Evolutionary conservation across 2,888 invertebrate genomes (phyloP).

Genomic region (Drosophila birchii): DNA sequence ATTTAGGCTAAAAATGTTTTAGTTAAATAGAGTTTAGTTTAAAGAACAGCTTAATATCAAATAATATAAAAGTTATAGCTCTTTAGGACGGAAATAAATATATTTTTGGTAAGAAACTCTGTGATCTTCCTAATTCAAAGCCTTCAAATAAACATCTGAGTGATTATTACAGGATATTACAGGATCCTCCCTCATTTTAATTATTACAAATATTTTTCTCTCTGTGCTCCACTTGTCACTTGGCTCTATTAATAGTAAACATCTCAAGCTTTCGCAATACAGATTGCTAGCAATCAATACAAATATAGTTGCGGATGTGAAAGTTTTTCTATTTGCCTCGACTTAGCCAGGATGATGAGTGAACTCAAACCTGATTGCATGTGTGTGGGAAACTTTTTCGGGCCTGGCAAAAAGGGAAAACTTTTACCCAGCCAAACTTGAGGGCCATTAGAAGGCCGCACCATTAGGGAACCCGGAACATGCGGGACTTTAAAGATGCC

Average conservation of each 20-base stretch:
- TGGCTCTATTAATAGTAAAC: slow-evolving; percentile 59
- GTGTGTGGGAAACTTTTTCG: slow-evolving; percentile 30
- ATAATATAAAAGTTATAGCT: not conserved
- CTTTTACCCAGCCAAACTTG: not conserved
- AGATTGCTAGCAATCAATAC: slow-evolving; percentile 41
- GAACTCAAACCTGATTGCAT: slow-evolving; percentile 38
- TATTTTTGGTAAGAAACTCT: not conserved
- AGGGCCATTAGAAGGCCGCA: not conserved
- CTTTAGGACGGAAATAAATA: not conserved
- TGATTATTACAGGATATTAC: not conserved
- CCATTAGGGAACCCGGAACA: slow-evolving; percentile 16
- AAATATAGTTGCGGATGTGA: slow-evolving; percentile 20
- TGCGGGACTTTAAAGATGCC: slow-evolving; percentile 8
- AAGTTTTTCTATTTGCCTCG: slow-evolving; percentile 55
- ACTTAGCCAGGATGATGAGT: slow-evolving; percentile 7
- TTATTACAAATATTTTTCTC: slow-evolving; percentile 7
- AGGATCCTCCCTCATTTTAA: too few relatives aligned
- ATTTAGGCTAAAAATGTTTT: too few relatives aligned
- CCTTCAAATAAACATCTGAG: not conserved
- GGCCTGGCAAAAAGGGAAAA: slow-evolving; percentile 6
- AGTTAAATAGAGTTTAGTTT: too few relatives aligned
- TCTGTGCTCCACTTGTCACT: slow-evolving; percentile 21
- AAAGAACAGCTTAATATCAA: not conserved
- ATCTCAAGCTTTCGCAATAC: slow-evolving; percentile 24
- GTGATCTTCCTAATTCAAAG: not conserved